Evolutionary conservation across 2,888 invertebrate genomes (phyloP).

Genomic region (Agapostemon virescens): DNA sequence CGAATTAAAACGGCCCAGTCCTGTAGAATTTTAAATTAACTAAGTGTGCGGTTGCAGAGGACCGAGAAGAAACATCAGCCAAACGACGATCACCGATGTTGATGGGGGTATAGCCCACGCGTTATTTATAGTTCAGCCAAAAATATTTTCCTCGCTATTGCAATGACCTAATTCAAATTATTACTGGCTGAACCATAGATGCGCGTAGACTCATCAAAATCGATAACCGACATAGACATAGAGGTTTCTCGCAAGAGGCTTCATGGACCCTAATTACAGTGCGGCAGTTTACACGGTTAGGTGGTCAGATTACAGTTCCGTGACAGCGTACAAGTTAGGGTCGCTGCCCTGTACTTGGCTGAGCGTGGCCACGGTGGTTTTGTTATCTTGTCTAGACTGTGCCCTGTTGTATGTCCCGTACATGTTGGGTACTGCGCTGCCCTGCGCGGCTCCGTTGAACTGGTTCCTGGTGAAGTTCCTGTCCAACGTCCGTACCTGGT

Average conservation of each 20-base stretch:
- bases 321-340: slow-evolving; percentile 87
- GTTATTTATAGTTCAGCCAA: neutral
- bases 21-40: neutral
- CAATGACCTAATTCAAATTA: neutral
- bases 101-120: no score
- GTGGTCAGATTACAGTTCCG: slow-evolving; percentile 80
- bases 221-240: neutral
- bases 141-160: no score
- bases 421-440: slow-evolving; percentile 78
- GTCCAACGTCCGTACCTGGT: slow-evolving; percentile 78
- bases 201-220: neutral
- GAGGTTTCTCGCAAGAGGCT: neutral
- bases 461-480: slow-evolving; percentile 78
- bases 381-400: slow-evolving; percentile 75
- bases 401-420: slow-evolving; percentile 79
- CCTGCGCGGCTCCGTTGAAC: slow-evolving; percentile 72
- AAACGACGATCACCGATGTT: neutral
- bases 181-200: neutral
- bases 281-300: slow-evolving; percentile 29
- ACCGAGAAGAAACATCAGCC: neutral
- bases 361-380: slow-evolving; percentile 75
- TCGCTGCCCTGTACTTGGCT: slow-evolving; percentile 79
- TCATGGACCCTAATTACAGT: slow-evolving; percentile 2
- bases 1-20: neutral
- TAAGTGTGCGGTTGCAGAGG: neutral